phyloP scores from a whole-genome alignment of 2,888 invertebrate species.

The Trissolcus brochymenae region DNA sequence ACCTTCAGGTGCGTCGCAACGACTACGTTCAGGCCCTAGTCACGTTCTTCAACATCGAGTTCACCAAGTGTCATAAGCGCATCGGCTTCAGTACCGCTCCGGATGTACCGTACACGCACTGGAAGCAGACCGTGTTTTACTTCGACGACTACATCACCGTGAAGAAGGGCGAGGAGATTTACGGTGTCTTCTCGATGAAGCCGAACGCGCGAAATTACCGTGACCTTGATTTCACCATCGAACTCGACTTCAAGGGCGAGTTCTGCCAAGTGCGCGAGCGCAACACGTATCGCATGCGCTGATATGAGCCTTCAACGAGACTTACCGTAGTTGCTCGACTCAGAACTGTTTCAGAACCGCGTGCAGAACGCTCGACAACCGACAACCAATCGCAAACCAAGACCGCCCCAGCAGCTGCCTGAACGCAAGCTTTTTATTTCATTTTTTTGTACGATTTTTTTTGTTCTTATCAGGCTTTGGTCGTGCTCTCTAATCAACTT shows the following conservation, averaged over 20 bases:
- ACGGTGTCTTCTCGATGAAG: constrained; percentile 93
- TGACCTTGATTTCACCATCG: constrained; percentile 96
- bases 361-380: constrained; percentile 30
- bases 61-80: constrained; percentile 99
- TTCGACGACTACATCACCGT: constrained; percentile 98
- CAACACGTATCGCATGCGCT: constrained; percentile 94
- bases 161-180: constrained; percentile 95
- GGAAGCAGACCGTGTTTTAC: constrained; percentile 99
- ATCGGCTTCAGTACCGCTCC: constrained; percentile 99
- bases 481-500: too few relatives aligned
- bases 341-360: constrained; percentile 33
- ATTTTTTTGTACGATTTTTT: too few relatives aligned
- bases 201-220: constrained; percentile 98
- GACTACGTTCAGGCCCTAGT: constrained; percentile 99
- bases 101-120: constrained; percentile 98
- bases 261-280: constrained; percentile 89
- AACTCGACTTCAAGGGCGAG: constrained; percentile 94
- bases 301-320: constrained; percentile 71
- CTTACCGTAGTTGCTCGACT: constrained; percentile 49
- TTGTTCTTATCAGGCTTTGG: too few relatives aligned
- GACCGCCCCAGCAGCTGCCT: not conserved
- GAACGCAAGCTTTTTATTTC: not conserved
- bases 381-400: constrained; percentile 16
- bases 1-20: constrained; percentile 89
- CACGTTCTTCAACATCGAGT: constrained; percentile 99